Base-by-base conservation (phyloP, 1,140 invertebrate species). In the Streblospio benedicti region DNA sequence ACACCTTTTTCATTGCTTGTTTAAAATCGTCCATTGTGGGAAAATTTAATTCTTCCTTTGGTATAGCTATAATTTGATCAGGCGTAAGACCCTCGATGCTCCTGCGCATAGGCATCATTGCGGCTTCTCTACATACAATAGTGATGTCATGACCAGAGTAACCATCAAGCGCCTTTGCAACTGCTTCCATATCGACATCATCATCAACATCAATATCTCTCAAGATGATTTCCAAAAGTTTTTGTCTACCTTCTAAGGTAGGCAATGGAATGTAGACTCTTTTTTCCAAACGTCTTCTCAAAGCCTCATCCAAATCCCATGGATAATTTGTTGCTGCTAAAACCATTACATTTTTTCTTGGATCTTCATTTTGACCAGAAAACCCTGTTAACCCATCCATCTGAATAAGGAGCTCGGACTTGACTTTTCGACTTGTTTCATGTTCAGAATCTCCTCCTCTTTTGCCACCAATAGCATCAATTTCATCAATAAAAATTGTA, bases 401-500 rank as follows among this genome's bases (percentile, higher is more conserved):
- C 81, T 99, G 96, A 63, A 98, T 91, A 5, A 99, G 83, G 57
- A 99, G 81, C 80, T 99, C 96, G 0, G 93, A 96, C 79, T 99
- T 99, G 5, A 99, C 93, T 71, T 96, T 82, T 52, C 96, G 80
- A 62, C 92, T 95, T 23, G 96, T 94, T 81, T 99, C 97, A 77
- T 99, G 95, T 77, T 99, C 97, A 20, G 90, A 91, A 73, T 97
- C 93, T 1, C 90, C 92, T 50, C 95, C 96, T 77, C 97, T 82
- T 64, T 91, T 84, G 0, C 93, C 97, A 78, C 95, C 98, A 50
- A 99, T 79, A 4, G 95, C 97, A 81, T 99, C 97, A 60, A 99
- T 99, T 84, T 99, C 96, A 80, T 99, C 97, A 61, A 99, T 95
- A 78, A 99, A 99, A 68, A 99, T 98, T 41, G 94, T 99, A 70